Conservation (phyloP, 2,888 invertebrate species). For the Alsophila aescularia region DNA sequence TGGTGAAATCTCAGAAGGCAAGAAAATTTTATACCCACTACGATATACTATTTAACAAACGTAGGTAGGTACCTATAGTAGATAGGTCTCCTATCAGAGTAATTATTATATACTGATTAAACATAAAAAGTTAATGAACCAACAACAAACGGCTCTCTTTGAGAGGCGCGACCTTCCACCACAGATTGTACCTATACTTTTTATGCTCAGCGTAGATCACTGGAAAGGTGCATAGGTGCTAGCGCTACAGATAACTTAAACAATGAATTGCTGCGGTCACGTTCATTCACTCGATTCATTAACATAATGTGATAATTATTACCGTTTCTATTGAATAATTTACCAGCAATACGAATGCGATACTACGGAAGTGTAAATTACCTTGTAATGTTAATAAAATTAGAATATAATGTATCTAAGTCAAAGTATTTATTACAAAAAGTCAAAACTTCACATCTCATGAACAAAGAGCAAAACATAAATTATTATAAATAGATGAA, state of each 20-base stretch:
- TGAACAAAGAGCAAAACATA: too few relatives aligned
- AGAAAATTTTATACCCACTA: too few relatives aligned
- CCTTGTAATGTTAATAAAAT: too few relatives aligned
- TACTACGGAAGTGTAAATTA: too few relatives aligned
- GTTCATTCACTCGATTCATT: conserved; percentile 46
- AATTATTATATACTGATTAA: not conserved
- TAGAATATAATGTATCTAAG: too few relatives aligned
- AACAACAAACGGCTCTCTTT: conserved; percentile 13
- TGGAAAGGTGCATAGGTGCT: conserved; percentile 26
- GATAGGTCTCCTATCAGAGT: not conserved
- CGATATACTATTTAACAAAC: too few relatives aligned
- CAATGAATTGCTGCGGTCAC: conserved; percentile 49
- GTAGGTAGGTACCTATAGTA: not conserved
- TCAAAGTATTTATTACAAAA: too few relatives aligned
- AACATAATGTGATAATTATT: conserved; percentile 25
- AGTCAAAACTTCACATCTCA: too few relatives aligned
- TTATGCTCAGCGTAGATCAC: conserved; percentile 18
- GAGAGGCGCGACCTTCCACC: conserved; percentile 27
- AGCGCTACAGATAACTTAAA: conserved; percentile 26
- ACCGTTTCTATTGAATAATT: conserved; percentile 1
- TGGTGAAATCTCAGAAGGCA: too few relatives aligned
- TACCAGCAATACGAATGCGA: too few relatives aligned
- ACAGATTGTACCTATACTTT: conserved; percentile 15
- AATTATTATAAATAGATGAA: too few relatives aligned
- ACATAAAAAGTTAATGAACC: conserved; percentile 21